A percentile compares a stretch with the other conserved stretches of the same genome.
Conservation (phyloP, 2,888 invertebrate species). For the Dolichopus griseipennis region DNA sequence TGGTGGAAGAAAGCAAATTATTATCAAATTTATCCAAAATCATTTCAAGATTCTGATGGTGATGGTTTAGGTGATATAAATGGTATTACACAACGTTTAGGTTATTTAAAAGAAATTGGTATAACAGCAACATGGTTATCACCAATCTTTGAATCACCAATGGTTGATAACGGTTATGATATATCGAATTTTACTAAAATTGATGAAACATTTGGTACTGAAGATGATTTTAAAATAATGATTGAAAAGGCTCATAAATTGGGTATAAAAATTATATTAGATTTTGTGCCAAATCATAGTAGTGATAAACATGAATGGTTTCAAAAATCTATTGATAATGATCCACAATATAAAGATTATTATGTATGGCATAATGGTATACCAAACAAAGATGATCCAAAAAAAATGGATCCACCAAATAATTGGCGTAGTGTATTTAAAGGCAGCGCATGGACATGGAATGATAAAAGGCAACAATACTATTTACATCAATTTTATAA, state of each 20-base stretch:
- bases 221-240: conserved; percentile 58
- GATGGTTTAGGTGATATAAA: conserved; percentile 78
- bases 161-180: conserved; percentile 72
- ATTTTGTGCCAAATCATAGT: conserved; percentile 65
- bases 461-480: conserved; percentile 51
- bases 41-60: conserved; percentile 72
- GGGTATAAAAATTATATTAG: conserved; percentile 50
- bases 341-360: conserved; percentile 58
- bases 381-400: conserved; percentile 24
- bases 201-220: conserved; percentile 53
- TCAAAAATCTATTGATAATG: conserved; percentile 53
- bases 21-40: conserved; percentile 79
- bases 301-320: conserved; percentile 83
- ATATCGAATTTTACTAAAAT: conserved; percentile 58
- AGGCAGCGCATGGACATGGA: conserved; percentile 62
- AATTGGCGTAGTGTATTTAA: conserved; percentile 47
- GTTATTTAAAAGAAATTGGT: conserved; percentile 59
- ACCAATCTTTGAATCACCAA: conserved; percentile 65
- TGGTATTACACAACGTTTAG: conserved; percentile 55
- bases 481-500: conserved; percentile 56
- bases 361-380: conserved; percentile 66
- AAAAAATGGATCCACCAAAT: conserved; percentile 26
- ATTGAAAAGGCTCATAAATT: conserved; percentile 47
- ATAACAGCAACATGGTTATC: conserved; percentile 62
- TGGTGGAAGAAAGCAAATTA: conserved; percentile 79